These are phyloP conservation scores for Dynastes hyllus DNA, from an alignment of 2,888 invertebrate species.

Conservation along the genomic window DNA sequence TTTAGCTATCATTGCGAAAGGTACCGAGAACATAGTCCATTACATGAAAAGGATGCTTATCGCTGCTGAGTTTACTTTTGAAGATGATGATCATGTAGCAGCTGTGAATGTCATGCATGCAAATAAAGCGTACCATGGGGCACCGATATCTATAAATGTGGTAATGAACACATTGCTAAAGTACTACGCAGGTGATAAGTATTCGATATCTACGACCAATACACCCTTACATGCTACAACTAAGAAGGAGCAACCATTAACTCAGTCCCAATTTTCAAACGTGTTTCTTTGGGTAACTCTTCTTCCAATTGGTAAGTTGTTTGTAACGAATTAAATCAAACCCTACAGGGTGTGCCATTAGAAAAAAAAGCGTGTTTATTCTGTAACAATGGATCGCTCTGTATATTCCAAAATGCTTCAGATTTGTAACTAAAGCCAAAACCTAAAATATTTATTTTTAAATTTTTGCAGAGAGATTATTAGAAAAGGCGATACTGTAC, in stretches of 20 bases:
- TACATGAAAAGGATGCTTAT: conserved; percentile 72
- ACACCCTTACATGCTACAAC: conserved; percentile 64
- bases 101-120: conserved; percentile 69
- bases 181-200: conserved; percentile 62
- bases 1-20: conserved; percentile 69
- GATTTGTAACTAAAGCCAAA: no score
- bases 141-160: conserved; percentile 73
- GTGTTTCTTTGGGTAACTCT: conserved; percentile 66
- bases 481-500: no score
- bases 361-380: no score
- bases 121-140: conserved; percentile 72
- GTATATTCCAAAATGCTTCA: no score
- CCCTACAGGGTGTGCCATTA: no score
- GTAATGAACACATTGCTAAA: conserved; percentile 71
- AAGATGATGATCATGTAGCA: conserved; percentile 3
- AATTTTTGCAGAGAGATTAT: no score
- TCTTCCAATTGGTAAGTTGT: conserved; percentile 66
- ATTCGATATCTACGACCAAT: conserved; percentile 65
- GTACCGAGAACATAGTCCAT: conserved; percentile 68
- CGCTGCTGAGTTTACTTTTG: conserved; percentile 70
- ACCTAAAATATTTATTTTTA: background rate
- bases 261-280: conserved; percentile 62
- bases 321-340: background rate
- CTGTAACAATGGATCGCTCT: no score
- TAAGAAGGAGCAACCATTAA: conserved; percentile 49